Conservation (phyloP, 2,888 invertebrate genomes). For the Apamea anceps region DNA sequence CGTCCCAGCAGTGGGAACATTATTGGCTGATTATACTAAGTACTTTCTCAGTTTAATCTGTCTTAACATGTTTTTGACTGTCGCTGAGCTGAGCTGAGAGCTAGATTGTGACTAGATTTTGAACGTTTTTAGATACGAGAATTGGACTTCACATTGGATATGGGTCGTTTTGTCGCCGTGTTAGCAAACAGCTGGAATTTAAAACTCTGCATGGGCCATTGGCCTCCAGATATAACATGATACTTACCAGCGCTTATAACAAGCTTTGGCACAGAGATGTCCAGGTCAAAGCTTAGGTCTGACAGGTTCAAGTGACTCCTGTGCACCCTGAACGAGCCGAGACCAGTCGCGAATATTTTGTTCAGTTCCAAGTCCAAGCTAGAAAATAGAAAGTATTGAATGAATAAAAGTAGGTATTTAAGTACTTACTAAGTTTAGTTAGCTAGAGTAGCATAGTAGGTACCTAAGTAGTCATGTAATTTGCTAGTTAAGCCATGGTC, state of each 20-base stretch:
- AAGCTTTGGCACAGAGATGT: constrained; percentile 78
- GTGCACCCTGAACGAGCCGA: constrained; percentile 80
- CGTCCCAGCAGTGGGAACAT: no score
- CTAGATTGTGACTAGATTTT: not conserved
- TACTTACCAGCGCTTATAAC: constrained; percentile 76
- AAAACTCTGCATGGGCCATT: not conserved
- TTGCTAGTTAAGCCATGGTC: not conserved
- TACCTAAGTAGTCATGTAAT: no score
- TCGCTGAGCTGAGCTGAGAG: not conserved
- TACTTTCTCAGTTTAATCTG: not conserved
- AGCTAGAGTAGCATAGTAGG: not conserved
- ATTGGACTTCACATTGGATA: not conserved
- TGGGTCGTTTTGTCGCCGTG: not conserved
- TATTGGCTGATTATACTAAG: no score
- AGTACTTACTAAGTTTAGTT: not conserved
- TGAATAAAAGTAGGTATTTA: not conserved
- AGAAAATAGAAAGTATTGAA: constrained; percentile 45
- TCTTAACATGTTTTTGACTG: not conserved
- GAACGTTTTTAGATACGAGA: not conserved
- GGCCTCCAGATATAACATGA: not conserved
- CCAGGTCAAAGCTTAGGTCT: constrained; percentile 79
- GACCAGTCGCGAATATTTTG: constrained; percentile 72
- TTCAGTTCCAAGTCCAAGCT: constrained; percentile 80
- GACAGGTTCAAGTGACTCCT: constrained; percentile 72
- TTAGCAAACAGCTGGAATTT: not conserved